A percentile compares a stretch with the other conserved stretches of the same genome.
phyloP scores from a whole-genome alignment of 2,888 invertebrate species.

The Dexiosoma caninum region DNA sequence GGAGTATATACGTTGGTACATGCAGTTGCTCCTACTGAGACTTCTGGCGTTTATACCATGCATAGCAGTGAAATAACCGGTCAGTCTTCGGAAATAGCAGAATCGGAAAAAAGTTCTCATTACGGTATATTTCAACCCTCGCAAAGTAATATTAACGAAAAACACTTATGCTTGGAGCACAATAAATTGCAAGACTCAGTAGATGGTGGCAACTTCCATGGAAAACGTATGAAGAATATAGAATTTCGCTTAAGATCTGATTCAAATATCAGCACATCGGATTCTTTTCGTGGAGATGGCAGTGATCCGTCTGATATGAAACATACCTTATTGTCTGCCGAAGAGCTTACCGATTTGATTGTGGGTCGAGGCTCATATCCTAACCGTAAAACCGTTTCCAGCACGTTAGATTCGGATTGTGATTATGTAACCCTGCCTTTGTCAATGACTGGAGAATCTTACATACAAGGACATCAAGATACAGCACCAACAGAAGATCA shows the following conservation, averaged over 20 bases:
- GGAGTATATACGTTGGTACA: constrained; percentile 81
- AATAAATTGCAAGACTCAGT: constrained; percentile 79
- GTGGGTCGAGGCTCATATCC: constrained; percentile 89
- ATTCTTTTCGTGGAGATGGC: constrained; percentile 92
- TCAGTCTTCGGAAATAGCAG: constrained; percentile 80
- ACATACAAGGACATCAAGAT: constrained; percentile 81
- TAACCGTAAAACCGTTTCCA: constrained; percentile 87
- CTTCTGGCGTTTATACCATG: constrained; percentile 91
- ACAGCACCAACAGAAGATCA: constrained; percentile 81
- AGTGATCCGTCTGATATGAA: constrained; percentile 90
- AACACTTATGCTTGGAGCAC: constrained; percentile 63
- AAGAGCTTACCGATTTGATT: constrained; percentile 89
- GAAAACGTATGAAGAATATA: constrained; percentile 76
- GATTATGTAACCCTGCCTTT: constrained; percentile 90
- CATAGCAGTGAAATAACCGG: constrained; percentile 82
- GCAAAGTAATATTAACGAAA: constrained; percentile 78
- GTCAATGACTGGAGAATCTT: constrained; percentile 80
- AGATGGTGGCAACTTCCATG: constrained; percentile 78
- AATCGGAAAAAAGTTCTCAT: constrained; percentile 80
- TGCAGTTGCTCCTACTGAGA: constrained; percentile 86
- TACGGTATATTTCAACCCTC: constrained; percentile 80
- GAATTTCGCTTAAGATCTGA: constrained; percentile 85
- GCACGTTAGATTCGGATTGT: constrained; percentile 91
- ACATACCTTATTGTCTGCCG: constrained; percentile 87
- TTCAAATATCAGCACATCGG: constrained; percentile 87